Base-by-base conservation (phyloP, 2,113 vertebrate species). In the Brevimyrus niger region DNA sequence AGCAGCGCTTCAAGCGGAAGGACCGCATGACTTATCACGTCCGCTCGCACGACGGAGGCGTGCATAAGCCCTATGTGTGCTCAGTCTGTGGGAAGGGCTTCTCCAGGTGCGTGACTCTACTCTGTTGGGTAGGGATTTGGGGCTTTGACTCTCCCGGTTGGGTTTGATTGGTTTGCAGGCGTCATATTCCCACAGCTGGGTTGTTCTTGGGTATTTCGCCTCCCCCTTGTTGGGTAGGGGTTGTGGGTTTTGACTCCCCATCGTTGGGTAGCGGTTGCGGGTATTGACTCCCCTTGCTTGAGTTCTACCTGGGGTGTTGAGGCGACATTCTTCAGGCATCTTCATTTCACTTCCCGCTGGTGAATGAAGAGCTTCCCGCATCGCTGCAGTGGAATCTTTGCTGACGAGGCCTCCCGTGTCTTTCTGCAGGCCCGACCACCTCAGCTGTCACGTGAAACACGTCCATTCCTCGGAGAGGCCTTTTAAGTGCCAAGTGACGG, bases 21-120 rank as follows among this genome's bases (percentile, higher is more conserved):
- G 98, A 99, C 94, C 97, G 98, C 76, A 99, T 99, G 98, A 99
- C 98, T 92, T 99, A 99, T 95, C 98, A 99, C n/a, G 98, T 99
- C 93, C 97, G 98, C 95, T 99, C 98, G 89, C 98, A 99, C 7
- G 98, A 99, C 89, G 98, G 98, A 86, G 98, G 98, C 92, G 98
- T 99, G 93, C 98, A 98, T 92, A 99, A 99, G 95, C 98, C 98
- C 27, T 99, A 99, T 91, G 97, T 98, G 90, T 99, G 98, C 94
- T 98, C 97, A 91, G 98, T 99, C 93, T 99, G 98, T 95, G 98
- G 98, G 92, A 99, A 99, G 96, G 98, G 98, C 93, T 99, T 99
- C 95, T 99, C 98, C 91, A 99, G 98, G 98, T 99, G 97, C 82
- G 88, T n/a, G 48, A 31, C 61, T 27, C n/a, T 15, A 5, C 35